These are phyloP conservation scores for Leptatherina wallacei DNA, from an alignment of 2,797 vertebrate genomes.

Conservation along the genomic window DNA sequence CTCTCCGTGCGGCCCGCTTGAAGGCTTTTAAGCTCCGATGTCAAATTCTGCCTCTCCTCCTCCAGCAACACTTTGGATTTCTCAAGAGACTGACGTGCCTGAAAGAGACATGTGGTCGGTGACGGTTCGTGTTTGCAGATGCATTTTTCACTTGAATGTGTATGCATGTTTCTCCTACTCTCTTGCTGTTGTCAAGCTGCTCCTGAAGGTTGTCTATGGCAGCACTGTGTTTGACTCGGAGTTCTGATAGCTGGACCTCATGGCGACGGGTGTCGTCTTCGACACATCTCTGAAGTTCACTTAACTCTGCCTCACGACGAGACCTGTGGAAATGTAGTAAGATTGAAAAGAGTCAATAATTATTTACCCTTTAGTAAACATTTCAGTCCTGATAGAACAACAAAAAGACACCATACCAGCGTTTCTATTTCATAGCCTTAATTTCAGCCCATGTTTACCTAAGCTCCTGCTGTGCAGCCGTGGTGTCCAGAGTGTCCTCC, in stretches of 20 bases:
- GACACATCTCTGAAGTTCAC: slow-evolving; percentile 82
- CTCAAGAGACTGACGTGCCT: slow-evolving; percentile 87
- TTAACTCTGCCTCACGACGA: slow-evolving; percentile 84
- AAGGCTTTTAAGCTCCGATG: slow-evolving; percentile 84
- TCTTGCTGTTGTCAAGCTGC: slow-evolving; percentile 86
- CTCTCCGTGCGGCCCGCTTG: slow-evolving; percentile 86
- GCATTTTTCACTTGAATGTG: neutral
- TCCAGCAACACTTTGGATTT: slow-evolving; percentile 87
- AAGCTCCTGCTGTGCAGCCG: slow-evolving; percentile 91
- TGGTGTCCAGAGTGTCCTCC: slow-evolving; percentile 92
- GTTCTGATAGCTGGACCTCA: slow-evolving; percentile 83
- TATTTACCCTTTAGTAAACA: neutral
- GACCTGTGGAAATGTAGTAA: slow-evolving; percentile 66
- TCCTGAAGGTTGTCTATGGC: slow-evolving; percentile 85
- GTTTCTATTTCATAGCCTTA: neutral
- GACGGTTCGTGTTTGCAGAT: neutral
- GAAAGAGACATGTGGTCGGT: slow-evolving; percentile 27
- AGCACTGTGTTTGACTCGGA: slow-evolving; percentile 82
- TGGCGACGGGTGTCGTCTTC: slow-evolving; percentile 86
- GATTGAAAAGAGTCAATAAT: neutral
- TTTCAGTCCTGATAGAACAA: slow-evolving; percentile 15
- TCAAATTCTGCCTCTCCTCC: slow-evolving; percentile 86
- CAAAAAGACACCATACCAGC: neutral
- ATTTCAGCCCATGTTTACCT: slow-evolving; percentile 74
- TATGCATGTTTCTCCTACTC: slow-evolving; percentile 66